Evolutionary conservation across 2,113 vertebrate genomes (phyloP), one percentile per base, ranked within the genome.

Genomic region (Cyprinodon variegatus): DNA sequence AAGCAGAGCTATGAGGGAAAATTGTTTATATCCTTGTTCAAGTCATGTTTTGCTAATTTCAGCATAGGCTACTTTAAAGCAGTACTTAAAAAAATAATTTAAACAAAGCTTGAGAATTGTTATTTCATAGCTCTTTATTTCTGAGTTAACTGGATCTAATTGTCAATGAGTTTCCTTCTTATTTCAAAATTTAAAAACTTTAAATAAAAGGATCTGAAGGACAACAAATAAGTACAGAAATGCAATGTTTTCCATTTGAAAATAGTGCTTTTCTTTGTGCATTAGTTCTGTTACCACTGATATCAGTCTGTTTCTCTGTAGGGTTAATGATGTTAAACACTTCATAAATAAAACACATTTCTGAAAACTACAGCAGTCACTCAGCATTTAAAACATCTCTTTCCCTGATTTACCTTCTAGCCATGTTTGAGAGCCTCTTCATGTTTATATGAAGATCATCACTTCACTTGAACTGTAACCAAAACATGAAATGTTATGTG

Each of bases 401-500:
- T 11, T n/a, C 22, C 50, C 60, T 62, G 50, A 72, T 29, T 29
- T 78, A 13, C 17, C 4, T 46, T 62, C 63, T 63, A 36, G 17
- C 36, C n/a, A 63, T 61, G 67, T 60, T 79, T 74, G 36, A 66
- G 8, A 67, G 53, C 70, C 41, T 71, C 29, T 62, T 73, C 9
- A 53, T 50, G 6, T 71, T 71, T 61, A n/a, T 48, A 46, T 73
- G 57, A 43, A 48, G 50, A 71, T 65, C 40, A 65, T 74, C 46
- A 74, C 60, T 65, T 59, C 38, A 7, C 39, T 13, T 73, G 46
- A 64, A 70, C 72, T 63, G 17, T 70, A 67, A 80, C 68, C 53
- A 75, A 63, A 70, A 79, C 37, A 65, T 69, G 15, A 81, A 74
- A 14, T 48, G 53, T 75, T 79, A 22, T 10, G 40, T 78, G 22